A percentile compares a stretch with the other conserved stretches of the same genome.
phyloP scores from a whole-genome alignment of 2,888 invertebrate species.

The Elysia crispata region DNA sequence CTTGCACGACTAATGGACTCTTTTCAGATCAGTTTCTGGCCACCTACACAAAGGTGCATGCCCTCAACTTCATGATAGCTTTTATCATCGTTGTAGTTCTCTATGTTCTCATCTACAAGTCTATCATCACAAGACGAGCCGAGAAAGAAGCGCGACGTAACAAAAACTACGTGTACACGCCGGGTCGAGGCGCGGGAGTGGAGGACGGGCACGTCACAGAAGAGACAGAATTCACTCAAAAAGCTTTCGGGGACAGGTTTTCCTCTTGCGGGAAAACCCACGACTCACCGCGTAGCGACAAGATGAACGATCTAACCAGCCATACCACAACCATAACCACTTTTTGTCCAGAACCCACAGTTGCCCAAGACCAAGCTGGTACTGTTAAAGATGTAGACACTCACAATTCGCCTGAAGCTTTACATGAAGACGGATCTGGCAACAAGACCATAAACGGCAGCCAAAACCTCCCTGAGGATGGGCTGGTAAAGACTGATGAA shows the following conservation, averaged over 20 bases:
- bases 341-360: background rate
- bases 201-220: slow-evolving; percentile 42
- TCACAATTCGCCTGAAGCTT: background rate
- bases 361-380: background rate
- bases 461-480: too few relatives aligned
- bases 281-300: background rate
- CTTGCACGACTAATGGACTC: slow-evolving; percentile 1
- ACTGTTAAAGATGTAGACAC: slow-evolving; percentile 20
- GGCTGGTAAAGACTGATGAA: background rate
- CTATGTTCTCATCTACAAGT: slow-evolving; percentile 70
- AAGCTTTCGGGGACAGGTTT: background rate
- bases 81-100: slow-evolving; percentile 64
- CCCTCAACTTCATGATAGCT: slow-evolving; percentile 62
- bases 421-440: too few relatives aligned
- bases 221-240: slow-evolving; percentile 38
- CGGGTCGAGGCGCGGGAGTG: background rate
- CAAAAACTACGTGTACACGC: slow-evolving; percentile 49
- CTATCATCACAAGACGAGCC: slow-evolving; percentile 61
- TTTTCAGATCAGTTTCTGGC: background rate
- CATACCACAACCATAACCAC: too few relatives aligned
- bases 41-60: slow-evolving; percentile 65
- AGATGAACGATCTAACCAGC: too few relatives aligned
- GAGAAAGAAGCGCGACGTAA: slow-evolving; percentile 53
- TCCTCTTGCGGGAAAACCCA: background rate
- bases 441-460: slow-evolving; percentile 5